Evolutionary conservation across 30 jellyfish, hydroid and myxozoan genomes (phyloP).

Genomic region (Pseudorhiza aurosa): DNA sequence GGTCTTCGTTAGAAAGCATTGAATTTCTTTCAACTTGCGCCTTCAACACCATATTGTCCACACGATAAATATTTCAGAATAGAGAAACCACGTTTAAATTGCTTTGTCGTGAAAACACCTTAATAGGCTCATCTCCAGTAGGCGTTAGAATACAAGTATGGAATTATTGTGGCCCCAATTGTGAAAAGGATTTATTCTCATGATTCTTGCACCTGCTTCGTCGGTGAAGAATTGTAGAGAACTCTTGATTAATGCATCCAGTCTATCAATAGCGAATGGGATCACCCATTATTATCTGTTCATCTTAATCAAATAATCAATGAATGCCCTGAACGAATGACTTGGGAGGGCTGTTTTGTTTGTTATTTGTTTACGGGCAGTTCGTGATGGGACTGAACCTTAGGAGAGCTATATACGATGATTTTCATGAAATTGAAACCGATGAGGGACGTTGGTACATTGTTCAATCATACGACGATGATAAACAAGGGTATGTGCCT

Average conservation of each 20-base stretch:
- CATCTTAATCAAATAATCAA: too few relatives aligned
- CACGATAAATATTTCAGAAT: not conserved
- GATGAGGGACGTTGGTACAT: conserved; percentile 66
- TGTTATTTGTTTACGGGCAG: not conserved
- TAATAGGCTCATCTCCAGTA: not conserved
- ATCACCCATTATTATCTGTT: too few relatives aligned
- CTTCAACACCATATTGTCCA: too few relatives aligned
- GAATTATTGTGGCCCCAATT: not conserved
- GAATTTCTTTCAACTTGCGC: too few relatives aligned
- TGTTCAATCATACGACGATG: conserved; percentile 61
- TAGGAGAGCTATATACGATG: not conserved
- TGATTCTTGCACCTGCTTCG: not conserved
- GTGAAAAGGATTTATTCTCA: not conserved
- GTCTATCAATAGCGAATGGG: not conserved
- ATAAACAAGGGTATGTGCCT: conserved; percentile 14
- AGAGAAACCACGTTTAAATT: not conserved
- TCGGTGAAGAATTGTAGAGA: not conserved
- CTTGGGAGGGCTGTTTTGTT: not conserved
- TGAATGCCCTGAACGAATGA: too few relatives aligned
- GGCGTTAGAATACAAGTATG: not conserved
- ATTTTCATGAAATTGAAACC: conserved; percentile 8
- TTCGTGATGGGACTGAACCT: conserved; percentile 29
- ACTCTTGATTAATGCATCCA: not conserved
- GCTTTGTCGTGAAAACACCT: not conserved
- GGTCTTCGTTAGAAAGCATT: too few relatives aligned